Conservation (phyloP, 2,797 vertebrate species). For the Pseudochromis fuscus region DNA sequence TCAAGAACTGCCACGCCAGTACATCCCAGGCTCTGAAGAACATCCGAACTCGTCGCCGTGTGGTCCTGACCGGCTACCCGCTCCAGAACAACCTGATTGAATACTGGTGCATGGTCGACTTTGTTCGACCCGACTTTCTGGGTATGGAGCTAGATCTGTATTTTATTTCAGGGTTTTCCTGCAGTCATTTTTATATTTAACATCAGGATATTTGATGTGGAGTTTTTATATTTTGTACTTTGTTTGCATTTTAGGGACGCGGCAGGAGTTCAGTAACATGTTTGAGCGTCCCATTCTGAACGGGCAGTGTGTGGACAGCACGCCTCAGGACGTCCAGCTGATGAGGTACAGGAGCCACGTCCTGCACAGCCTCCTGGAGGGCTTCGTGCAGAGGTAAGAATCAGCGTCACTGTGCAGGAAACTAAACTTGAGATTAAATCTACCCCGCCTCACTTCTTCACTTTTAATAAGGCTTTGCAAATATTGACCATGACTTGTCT, state of each 20-base stretch:
- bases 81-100: conserved; percentile 98
- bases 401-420: not conserved
- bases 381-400: conserved; percentile 96
- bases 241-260: conserved; percentile 82
- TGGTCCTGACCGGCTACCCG: conserved; percentile 95
- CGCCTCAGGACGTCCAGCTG: conserved; percentile 92
- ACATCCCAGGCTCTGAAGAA: conserved; percentile 97
- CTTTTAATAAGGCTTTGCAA: not conserved
- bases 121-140: conserved; percentile 96
- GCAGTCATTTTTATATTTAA: not conserved
- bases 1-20: conserved; percentile 99
- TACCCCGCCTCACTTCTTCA: not conserved
- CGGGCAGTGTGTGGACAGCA: conserved; percentile 97
- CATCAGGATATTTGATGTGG: not conserved
- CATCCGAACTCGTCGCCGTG: conserved; percentile 91
- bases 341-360: conserved; percentile 99
- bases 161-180: too few species aligned
- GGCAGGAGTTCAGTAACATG: conserved; percentile 99
- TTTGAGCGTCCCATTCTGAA: conserved; percentile 98
- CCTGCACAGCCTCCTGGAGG: conserved; percentile 95
- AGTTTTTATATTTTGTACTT: too few species aligned
- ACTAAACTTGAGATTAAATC: not conserved
- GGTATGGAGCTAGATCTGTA: conserved; percentile 85
- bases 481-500: conserved; percentile 1
- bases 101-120: conserved; percentile 99